Evolutionary conservation across 2,888 invertebrate species (phyloP).

Genomic region (Ormyrus rosae): DNA sequence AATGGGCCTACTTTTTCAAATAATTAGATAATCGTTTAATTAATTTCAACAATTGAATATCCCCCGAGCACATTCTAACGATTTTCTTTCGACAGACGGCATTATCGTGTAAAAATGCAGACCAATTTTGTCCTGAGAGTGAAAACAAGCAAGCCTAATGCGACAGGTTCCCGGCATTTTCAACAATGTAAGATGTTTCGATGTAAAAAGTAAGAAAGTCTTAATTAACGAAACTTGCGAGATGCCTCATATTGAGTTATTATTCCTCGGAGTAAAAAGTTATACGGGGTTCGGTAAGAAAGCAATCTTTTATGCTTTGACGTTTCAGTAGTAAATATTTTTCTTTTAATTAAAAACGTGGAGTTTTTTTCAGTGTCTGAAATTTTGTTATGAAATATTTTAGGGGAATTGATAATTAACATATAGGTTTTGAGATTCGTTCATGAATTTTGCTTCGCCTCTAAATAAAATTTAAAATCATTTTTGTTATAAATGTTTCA

Average conservation of each 20-base stretch:
- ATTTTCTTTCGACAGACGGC: slow-evolving; percentile 9
- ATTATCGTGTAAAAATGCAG: slow-evolving; percentile 5
- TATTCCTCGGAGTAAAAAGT: too few species aligned
- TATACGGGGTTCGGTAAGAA: too few species aligned
- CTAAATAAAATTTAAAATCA: too few species aligned
- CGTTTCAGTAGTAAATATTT: too few species aligned
- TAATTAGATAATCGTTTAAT: slow-evolving; percentile 18
- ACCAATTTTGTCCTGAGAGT: slow-evolving; percentile 10
- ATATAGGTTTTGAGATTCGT: too few species aligned
- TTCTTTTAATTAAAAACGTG: too few species aligned
- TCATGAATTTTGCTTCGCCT: too few species aligned
- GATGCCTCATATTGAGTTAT: slow-evolving; percentile 7
- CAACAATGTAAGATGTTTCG: neutral
- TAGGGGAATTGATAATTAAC: too few species aligned
- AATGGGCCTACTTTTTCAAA: neutral
- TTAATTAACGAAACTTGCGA: slow-evolving; percentile 15
- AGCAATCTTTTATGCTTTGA: too few species aligned
- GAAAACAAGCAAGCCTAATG: slow-evolving; percentile 14
- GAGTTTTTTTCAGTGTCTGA: too few species aligned
- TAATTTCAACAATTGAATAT: slow-evolving; percentile 13
- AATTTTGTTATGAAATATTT: too few species aligned
- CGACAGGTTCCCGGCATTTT: slow-evolving; percentile 9
- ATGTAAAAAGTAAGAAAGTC: slow-evolving; percentile 6
- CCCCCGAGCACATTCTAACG: neutral
- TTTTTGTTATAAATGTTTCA: neutral